These are phyloP conservation scores for Alectoris magna DNA, from an alignment of 2,797 vertebrate species.

Conservation along the genomic window DNA sequence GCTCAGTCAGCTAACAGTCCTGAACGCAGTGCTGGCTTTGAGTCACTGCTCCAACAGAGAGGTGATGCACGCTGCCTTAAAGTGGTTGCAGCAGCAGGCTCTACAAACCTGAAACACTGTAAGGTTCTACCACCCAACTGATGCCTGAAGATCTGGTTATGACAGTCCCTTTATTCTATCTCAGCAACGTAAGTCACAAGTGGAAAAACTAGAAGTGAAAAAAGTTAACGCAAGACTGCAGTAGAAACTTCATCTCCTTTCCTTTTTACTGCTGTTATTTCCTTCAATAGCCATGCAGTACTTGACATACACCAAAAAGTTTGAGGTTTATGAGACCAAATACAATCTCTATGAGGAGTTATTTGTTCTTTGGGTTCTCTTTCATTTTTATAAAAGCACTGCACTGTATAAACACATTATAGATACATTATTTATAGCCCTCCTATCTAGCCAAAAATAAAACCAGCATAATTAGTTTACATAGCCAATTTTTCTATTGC, in stretches of 20 bases:
- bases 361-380: not conserved
- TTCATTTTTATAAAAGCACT: not conserved
- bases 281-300: not conserved
- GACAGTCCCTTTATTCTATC: not conserved
- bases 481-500: not conserved
- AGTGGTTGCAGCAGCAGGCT: not conserved
- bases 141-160: not conserved
- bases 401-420: not conserved
- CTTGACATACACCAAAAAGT: not conserved
- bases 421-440: not conserved
- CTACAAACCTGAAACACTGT: not conserved
- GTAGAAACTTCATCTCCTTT: not conserved
- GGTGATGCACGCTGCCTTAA: accelerated
- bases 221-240: accelerated
- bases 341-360: not conserved
- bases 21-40: not conserved
- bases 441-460: not conserved
- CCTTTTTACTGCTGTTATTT: not conserved
- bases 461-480: not conserved
- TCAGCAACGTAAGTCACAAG: accelerated
- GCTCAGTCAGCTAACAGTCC: not conserved
- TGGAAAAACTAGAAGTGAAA: not conserved
- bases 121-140: not conserved
- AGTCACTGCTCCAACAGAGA: accelerated
- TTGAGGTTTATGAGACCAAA: not conserved